Evolutionary conservation across 1,140 invertebrate genomes (phyloP), one percentile per base, ranked within the genome.

Genomic region (Tetramorium parvispinum): DNA sequence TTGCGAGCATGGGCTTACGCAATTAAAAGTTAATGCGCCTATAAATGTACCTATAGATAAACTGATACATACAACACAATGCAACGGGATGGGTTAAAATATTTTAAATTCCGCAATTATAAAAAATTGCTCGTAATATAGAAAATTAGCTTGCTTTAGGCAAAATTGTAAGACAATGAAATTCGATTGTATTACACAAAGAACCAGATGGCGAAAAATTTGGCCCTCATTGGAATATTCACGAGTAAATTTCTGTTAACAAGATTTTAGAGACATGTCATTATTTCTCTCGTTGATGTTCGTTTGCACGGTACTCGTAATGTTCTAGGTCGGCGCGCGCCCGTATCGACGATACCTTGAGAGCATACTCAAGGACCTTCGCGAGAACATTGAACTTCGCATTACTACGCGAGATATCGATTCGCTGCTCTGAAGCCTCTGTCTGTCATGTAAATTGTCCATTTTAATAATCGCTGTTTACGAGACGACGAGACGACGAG

Each of bases 351-450:
- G 57, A 10, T 68, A 71, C 32, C 71, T 89, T 65, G 77, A 82
- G 40, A 21, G 55, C 5, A 57, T 16, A 59, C 32, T 43, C 83
- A 77, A 86, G 87, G 85, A 53, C 32, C n/a, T 77, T 49, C n/a
- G 18, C 6, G 21, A 59, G 88, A 87, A 63, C 85, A 51, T 89
- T 89, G 87, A 89, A 89, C 87, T 24, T 51, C 18, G 40, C 32
- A 10, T 51, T 13, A 49, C n/a, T 61, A 40, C 21, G 51, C 32
- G 13, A 46, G 70, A 78, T 61, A 75, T 87, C 71, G 87, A 89
- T 89, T 73, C 55, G 27, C 49, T 32, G 18, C 40, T 18, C 7
- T 53, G 16, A 0, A 24, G 24, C 10, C 10, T 24, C 8, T 46
- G 6, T 7, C 51, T 24, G 51, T 57, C 13, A 71, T 16, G 32